Evolutionary conservation across 2,797 vertebrate species (phyloP).

Genomic region (Sebastes jordani): DNA sequence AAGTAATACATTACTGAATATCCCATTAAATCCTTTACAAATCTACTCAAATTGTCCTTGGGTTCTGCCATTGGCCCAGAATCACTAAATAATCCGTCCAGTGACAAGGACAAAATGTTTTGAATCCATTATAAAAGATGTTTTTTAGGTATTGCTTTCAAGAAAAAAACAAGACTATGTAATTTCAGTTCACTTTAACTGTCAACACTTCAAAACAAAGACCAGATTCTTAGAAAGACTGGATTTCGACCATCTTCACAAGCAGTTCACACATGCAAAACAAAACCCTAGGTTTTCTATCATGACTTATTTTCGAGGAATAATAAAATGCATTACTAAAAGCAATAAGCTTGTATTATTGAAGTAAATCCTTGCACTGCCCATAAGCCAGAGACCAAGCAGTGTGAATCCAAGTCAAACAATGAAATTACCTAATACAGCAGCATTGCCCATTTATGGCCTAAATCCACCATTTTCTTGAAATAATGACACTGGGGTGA

Average conservation of each 20-base stretch:
- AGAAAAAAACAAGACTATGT: background rate
- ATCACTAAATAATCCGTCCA: background rate
- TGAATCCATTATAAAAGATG: background rate
- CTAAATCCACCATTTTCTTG: slow-evolving; percentile 21
- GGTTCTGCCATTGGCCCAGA: background rate
- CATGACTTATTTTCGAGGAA: background rate
- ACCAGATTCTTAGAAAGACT: background rate
- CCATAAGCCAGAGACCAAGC: slow-evolving; percentile 9
- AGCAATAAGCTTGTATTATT: slow-evolving; percentile 43
- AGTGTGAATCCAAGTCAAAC: slow-evolving; percentile 28
- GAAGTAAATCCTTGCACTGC: slow-evolving; percentile 41
- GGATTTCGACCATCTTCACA: background rate
- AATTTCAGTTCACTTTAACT: slow-evolving; percentile 6
- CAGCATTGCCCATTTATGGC: slow-evolving; percentile 27
- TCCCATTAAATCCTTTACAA: background rate
- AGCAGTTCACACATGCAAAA: slow-evolving; percentile 17
- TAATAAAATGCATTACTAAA: slow-evolving; percentile 47
- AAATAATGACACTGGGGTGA: slow-evolving; percentile 25
- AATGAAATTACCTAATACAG: slow-evolving; percentile 26
- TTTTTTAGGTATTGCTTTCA: background rate
- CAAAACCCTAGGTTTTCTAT: slow-evolving; percentile 5
- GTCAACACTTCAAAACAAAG: slow-evolving; percentile 3
- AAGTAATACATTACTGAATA: background rate
- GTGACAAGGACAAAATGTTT: background rate
- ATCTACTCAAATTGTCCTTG: background rate